Evolutionary conservation across 2,888 invertebrate species (phyloP).

Genomic region (Mamestra brassicae): DNA sequence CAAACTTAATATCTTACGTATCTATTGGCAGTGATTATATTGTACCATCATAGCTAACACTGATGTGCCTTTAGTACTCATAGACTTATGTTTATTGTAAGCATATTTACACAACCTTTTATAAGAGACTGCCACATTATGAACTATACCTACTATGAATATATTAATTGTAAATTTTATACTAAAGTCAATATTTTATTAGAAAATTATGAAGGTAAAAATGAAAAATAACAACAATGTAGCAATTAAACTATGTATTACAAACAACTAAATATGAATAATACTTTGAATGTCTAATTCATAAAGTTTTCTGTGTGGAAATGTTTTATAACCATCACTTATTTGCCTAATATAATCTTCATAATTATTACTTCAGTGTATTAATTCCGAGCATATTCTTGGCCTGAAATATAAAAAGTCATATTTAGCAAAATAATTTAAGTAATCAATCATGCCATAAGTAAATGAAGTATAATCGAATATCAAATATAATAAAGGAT

Average conservation of each 20-base stretch:
- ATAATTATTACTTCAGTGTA: slow-evolving; percentile 80
- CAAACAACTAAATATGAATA: slow-evolving; percentile 69
- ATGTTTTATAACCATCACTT: slow-evolving; percentile 56
- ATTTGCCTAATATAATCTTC: slow-evolving; percentile 62
- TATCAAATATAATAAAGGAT: slow-evolving; percentile 14
- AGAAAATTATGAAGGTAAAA: slow-evolving; percentile 64
- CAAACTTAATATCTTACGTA: slow-evolving; percentile 86
- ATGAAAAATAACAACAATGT: slow-evolving; percentile 73
- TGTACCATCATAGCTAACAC: slow-evolving; percentile 78
- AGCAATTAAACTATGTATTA: slow-evolving; percentile 83
- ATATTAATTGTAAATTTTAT: slow-evolving; percentile 81
- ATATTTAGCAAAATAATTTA: slow-evolving; percentile 34
- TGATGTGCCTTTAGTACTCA: slow-evolving; percentile 64
- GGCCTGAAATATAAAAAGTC: slow-evolving; percentile 79
- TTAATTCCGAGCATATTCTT: slow-evolving; percentile 88
- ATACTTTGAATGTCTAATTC: slow-evolving; percentile 54
- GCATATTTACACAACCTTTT: slow-evolving; percentile 62
- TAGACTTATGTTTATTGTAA: slow-evolving; percentile 61
- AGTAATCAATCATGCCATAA: background rate
- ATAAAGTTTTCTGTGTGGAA: slow-evolving; percentile 53
- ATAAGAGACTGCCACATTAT: slow-evolving; percentile 68
- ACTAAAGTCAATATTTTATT: slow-evolving; percentile 74
- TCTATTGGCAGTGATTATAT: slow-evolving; percentile 89
- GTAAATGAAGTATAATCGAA: slow-evolving; percentile 24
- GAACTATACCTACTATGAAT: slow-evolving; percentile 72